Evolutionary conservation across 92 coral and sea anemone species (phyloP), one percentile per base, ranked within the genome.

Genomic region (Isaurus tuberculatus): DNA sequence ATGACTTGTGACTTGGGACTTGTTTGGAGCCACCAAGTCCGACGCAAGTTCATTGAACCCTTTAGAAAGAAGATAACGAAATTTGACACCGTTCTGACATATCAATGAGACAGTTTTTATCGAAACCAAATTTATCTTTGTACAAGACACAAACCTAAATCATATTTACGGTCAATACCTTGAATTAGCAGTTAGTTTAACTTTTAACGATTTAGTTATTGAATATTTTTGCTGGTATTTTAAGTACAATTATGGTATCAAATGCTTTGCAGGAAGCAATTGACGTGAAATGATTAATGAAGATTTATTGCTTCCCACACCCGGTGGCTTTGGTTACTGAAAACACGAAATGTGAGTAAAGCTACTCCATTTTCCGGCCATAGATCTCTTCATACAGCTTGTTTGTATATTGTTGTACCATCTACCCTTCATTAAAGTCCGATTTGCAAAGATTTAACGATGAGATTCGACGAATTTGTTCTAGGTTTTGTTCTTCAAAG

Each of bases 291-390:
- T 74, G 80, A 74, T 74, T 77, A 77, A 77, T 77, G 82, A 77
- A 77, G 82, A 77, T 77, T 77, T 77, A 77, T 77, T 58, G 82
- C 70, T 48, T 28, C 70, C 70, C 82, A 77, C 82, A 23, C 82
- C 70, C 69, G 82, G 55, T 26, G 60, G 33, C 82, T 77, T 77
- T 31, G 48, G 68, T 77, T 77, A 77, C 82, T 55, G 36, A 8
- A 43, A 55, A 57, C 69, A 65, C 82, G 53, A 51, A 53, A 77
- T 33, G 70, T 22, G 70, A 61, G 58, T 77, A 77, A 77, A 77
- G 69, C 32, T 34, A 9, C 57, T 77, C 70, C 25, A 77, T 77
- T 77, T 60, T 61, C 82, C 70, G 68, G 70, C 70, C 58, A 57
- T 32, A 77, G 51, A 65, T 13, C 70, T 22, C 6, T 43, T 32